These are phyloP conservation scores for Microplitis manilae DNA, from an alignment of 2,888 invertebrate species.

Conservation along the genomic window DNA sequence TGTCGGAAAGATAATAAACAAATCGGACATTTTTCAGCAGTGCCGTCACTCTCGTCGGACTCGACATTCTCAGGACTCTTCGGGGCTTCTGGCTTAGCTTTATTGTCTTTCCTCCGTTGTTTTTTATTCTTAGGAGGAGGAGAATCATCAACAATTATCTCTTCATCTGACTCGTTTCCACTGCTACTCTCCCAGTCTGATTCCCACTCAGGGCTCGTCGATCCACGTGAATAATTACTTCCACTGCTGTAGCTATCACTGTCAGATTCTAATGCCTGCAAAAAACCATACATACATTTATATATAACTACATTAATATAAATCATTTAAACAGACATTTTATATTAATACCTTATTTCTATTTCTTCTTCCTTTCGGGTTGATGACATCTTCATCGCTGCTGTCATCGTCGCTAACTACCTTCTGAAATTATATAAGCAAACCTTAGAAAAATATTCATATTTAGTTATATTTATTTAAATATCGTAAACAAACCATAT, in stretches of 20 bases:
- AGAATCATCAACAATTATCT: slow-evolving; percentile 12
- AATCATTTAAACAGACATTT: slow-evolving; percentile 2
- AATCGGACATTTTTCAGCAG: slow-evolving; percentile 91
- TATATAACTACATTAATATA: background rate
- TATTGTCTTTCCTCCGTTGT: slow-evolving; percentile 20
- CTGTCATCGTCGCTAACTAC: slow-evolving; percentile 73
- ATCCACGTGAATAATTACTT: slow-evolving; percentile 29
- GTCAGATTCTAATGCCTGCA: background rate
- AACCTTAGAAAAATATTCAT: slow-evolving; percentile 44
- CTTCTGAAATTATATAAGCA: slow-evolving; percentile 70
- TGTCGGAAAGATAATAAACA: slow-evolving; percentile 84
- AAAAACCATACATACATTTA: background rate
- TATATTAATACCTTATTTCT: background rate
- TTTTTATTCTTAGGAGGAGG: slow-evolving; percentile 29
- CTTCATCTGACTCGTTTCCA: slow-evolving; percentile 52
- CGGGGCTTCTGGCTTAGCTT: background rate
- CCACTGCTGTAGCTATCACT: slow-evolving; percentile 28
- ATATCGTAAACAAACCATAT: slow-evolving; percentile 52
- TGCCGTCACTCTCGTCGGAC: slow-evolving; percentile 79
- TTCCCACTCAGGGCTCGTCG: slow-evolving; percentile 62
- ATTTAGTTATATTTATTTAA: slow-evolving; percentile 43
- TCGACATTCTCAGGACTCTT: slow-evolving; percentile 55
- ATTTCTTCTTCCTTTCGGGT: slow-evolving; percentile 22
- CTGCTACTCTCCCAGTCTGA: slow-evolving; percentile 65
- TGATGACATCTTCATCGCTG: slow-evolving; percentile 59